These are phyloP conservation scores for Atta cephalotes DNA, from an alignment of 1,140 invertebrate genomes.

Conservation along the genomic window DNA sequence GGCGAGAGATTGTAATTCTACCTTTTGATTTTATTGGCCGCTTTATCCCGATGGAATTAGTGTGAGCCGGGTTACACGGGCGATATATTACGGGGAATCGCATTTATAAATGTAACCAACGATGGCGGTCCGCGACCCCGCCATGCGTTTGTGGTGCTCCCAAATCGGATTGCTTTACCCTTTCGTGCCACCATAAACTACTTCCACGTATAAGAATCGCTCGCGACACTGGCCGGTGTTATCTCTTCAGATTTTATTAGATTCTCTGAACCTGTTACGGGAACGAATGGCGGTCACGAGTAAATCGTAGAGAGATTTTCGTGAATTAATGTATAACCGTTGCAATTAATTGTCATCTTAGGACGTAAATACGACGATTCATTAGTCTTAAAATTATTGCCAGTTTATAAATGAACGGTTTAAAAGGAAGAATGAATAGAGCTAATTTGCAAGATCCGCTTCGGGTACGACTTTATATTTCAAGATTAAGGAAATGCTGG, in stretches of 20 bases:
- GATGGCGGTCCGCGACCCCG: slow-evolving; percentile 77
- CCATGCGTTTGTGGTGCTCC: slow-evolving; percentile 77
- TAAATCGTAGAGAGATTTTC: slow-evolving; percentile 35
- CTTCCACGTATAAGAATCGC: slow-evolving; percentile 77
- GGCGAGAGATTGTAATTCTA: slow-evolving; percentile 69
- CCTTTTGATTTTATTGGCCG: slow-evolving; percentile 74
- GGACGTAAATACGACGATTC: neutral
- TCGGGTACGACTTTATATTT: slow-evolving; percentile 33
- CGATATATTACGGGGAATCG: slow-evolving; percentile 83
- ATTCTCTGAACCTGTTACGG: slow-evolving; percentile 46
- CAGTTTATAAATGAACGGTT: neutral
- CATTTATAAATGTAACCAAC: slow-evolving; percentile 85
- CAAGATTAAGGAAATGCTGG: slow-evolving; percentile 3
- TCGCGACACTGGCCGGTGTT: slow-evolving; percentile 71
- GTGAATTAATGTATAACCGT: slow-evolving; percentile 36
- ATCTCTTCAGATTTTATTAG: slow-evolving; percentile 18
- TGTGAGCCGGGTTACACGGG: slow-evolving; percentile 70
- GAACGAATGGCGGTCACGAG: neutral
- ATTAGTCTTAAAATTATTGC: neutral
- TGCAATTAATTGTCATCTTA: neutral
- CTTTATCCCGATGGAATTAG: slow-evolving; percentile 75
- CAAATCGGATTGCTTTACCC: slow-evolving; percentile 80
- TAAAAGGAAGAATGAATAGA: neutral
- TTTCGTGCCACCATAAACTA: slow-evolving; percentile 77
- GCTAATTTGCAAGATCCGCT: slow-evolving; percentile 26